Conservation (phyloP, 2,113 vertebrate species). For the Carassius carassius region DNA sequence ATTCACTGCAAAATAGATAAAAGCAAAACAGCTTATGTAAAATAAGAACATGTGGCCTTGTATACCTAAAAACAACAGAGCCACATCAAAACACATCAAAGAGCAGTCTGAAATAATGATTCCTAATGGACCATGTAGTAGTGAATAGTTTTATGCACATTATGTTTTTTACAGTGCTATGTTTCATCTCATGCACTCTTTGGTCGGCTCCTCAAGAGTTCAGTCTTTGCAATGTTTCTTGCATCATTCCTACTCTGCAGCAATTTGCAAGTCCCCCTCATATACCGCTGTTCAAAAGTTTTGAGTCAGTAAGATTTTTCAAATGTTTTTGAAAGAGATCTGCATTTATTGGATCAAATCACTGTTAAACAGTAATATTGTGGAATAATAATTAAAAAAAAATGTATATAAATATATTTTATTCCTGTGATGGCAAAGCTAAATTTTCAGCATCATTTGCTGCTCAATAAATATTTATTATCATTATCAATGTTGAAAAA, state of each 20-base stretch:
- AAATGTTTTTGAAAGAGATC: not conserved
- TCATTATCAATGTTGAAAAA: too few relatives aligned
- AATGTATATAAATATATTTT: not conserved
- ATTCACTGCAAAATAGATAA: slow-evolving; percentile 12
- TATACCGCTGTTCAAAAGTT: not conserved
- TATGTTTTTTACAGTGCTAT: not conserved
- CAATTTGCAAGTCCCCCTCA: not conserved
- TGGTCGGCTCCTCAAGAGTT: not conserved
- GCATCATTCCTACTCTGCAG: not conserved
- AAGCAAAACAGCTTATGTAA: slow-evolving; percentile 14
- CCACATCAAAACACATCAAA: slow-evolving; percentile 13
- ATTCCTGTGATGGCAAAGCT: not conserved
- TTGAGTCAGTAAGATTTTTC: not conserved
- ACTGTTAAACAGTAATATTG: too few relatives aligned
- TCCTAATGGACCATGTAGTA: slow-evolving; percentile 5
- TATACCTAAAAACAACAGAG: slow-evolving; percentile 13
- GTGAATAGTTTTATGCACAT: not conserved
- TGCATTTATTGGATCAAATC: not conserved
- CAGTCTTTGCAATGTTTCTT: not conserved
- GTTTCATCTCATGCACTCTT: slow-evolving; percentile 11
- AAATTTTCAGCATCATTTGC: not conserved
- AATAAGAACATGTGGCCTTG: not conserved
- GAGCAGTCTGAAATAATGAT: slow-evolving; percentile 9
- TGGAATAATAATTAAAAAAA: too few relatives aligned
- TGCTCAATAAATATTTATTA: too few relatives aligned